These are phyloP conservation scores for Eulemur coronatus DNA, from an alignment of 2,797 vertebrate genomes.

Conservation along the genomic window DNA sequence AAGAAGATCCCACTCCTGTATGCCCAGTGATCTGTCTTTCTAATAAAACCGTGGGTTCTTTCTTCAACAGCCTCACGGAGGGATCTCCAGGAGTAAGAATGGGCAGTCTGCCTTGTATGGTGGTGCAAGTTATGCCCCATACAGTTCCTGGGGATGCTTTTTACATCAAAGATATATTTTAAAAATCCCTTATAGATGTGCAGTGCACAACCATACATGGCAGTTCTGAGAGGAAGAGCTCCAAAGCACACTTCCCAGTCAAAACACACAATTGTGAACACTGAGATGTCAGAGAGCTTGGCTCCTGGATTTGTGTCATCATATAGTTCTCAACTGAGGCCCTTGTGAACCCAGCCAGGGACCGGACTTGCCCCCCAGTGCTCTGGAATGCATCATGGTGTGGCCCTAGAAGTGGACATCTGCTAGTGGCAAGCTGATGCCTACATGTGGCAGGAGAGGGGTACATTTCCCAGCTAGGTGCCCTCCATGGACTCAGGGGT, in stretches of 20 bases:
- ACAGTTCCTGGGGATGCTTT: background rate
- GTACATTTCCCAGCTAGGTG: background rate
- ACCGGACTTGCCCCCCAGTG: background rate
- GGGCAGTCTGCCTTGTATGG: background rate
- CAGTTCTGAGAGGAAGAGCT: background rate
- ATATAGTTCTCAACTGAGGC: background rate
- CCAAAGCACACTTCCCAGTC: background rate
- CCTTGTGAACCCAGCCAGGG: background rate
- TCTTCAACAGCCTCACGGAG: background rate
- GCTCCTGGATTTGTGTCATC: background rate
- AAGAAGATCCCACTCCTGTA: background rate
- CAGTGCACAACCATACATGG: background rate
- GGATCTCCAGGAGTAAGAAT: background rate
- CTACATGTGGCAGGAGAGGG: background rate
- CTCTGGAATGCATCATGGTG: background rate
- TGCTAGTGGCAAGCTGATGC: background rate
- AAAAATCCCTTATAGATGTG: background rate
- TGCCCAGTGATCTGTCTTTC: background rate
- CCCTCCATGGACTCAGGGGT: background rate
- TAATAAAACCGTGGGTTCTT: background rate
- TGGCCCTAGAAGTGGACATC: background rate
- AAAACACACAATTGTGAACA: background rate
- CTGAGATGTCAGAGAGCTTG: background rate
- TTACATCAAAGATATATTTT: background rate
- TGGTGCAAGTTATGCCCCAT: background rate